Evolutionary conservation across 2,888 invertebrate genomes (phyloP), one percentile per base, ranked within the genome.

Genomic region (Rapana venosa): DNA sequence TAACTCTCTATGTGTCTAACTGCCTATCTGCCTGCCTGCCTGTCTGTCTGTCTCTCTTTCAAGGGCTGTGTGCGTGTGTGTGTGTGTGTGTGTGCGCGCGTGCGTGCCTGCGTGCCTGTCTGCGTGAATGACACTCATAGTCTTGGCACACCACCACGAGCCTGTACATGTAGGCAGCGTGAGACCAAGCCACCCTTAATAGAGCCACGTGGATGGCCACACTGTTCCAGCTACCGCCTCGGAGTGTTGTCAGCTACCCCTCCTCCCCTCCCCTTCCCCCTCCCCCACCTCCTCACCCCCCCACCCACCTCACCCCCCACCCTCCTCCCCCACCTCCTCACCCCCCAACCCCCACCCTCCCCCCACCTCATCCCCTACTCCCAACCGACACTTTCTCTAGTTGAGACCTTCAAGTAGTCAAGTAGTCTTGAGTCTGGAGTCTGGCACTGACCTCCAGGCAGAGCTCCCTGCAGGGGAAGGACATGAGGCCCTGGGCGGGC

Each of bases 361-460:
- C 30, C 6, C n/a, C 26, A 26, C n/a, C 4, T n/a, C n/a, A 74
- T 26, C 13, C 70, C n/a, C n/a, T n/a, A n/a, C n/a, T n/a, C n/a
- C n/a, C n/a, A n/a, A n/a, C n/a, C n/a, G n/a, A n/a, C n/a, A n/a
- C n/a, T n/a, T n/a, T n/a, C n/a, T n/a, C n/a, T n/a, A n/a, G n/a
- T n/a, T n/a, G n/a, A 47, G 47, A 47, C 47, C 47, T 8, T 5
- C 47, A 47, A 47, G 8, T 8, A 2, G 47, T 8, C 47, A 47
- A 47, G 47, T 5, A 47, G 8, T 8, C 47, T n/a, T n/a, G n/a
- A n/a, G n/a, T n/a, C n/a, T n/a, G n/a, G n/a, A n/a, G n/a, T 6
- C 35, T 30, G 30, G 4, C 11, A 77, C 36, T 26, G 0, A 95
- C 93, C 77, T 93, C 91, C 6, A 22, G 6, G n/a, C 89, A 89